A percentile compares a stretch with the other conserved stretches of the same genome.
Conservation (phyloP, 2,113 vertebrate genomes). For the Tetraodon nigroviridis region DNA sequence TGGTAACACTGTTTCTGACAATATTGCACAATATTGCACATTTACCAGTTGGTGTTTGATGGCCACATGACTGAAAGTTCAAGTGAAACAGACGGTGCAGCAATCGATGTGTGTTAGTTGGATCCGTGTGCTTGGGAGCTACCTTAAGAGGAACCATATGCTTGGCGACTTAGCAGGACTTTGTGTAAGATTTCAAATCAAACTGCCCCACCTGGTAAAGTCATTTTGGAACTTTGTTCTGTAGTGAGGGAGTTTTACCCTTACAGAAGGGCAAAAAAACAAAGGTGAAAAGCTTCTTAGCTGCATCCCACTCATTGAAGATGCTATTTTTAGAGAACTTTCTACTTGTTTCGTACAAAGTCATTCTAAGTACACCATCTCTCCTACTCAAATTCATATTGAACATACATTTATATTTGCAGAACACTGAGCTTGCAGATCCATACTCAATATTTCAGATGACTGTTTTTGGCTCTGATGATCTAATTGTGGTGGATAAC, state of each 20-base stretch:
- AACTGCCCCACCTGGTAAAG: constrained; percentile 11
- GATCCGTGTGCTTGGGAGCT: constrained; percentile 15
- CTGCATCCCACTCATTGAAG: too few relatives aligned
- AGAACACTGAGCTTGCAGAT: too few relatives aligned
- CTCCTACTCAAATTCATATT: too few relatives aligned
- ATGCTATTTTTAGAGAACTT: too few relatives aligned
- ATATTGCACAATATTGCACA: not conserved
- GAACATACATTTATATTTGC: too few relatives aligned
- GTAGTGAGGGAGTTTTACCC: not conserved
- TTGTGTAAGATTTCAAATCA: constrained; percentile 19
- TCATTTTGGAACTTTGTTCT: not conserved
- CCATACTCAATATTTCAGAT: too few relatives aligned
- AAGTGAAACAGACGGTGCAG: too few relatives aligned
- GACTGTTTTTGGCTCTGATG: too few relatives aligned
- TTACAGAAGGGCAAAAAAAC: not conserved
- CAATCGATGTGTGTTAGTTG: constrained; percentile 14
- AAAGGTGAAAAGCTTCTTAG: too few relatives aligned
- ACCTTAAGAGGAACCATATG: constrained; percentile 39
- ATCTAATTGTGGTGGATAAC: too few relatives aligned
- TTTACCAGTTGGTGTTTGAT: not conserved
- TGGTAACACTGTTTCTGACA: not conserved
- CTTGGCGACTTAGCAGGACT: constrained; percentile 21
- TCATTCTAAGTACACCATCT: too few relatives aligned
- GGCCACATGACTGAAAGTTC: not conserved
- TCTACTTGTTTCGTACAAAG: too few relatives aligned